Evolutionary conservation across 2,113 vertebrate genomes (phyloP), one percentile per base, ranked within the genome.

Genomic region (Sebastes fasciatus): DNA sequence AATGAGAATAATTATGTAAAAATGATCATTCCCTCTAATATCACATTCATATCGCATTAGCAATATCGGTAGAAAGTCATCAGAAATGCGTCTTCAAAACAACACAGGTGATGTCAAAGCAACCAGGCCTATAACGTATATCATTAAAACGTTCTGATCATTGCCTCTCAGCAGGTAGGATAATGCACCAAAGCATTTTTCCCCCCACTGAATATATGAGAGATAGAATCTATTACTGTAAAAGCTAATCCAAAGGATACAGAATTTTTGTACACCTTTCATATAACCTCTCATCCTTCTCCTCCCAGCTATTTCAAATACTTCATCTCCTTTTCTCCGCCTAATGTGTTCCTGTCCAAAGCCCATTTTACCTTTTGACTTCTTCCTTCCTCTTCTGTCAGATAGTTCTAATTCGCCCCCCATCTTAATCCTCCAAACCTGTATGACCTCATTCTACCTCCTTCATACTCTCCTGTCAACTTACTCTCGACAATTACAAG

Each of bases 401-500:
- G 21, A 34, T 42, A 1, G 14, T n/a, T 66, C 26, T 42, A 42
- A 14, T 54, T 68, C 34, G 34, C 6, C 55, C 11, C 54, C 43
- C 17, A 66, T 17, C 43, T 42, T 63, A 62, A 66, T 72, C 79
- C 71, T 69, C 40, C 61, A 17, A 21, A 21, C 45, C 23, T 60
- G 66, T 23, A 9, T 45, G 62, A 69, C 72, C n/a, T 16, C 5
- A 6, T 45, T 68, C 19, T 5, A n/a, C 5, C 9, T 2, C 8
- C 5, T 45, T 23, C 58, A 63, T 3, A 51, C 26, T 62, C 40
- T 42, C 58, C 19, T 78, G 75, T 66, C 80, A 60, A 46, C 76
- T 79, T n/a, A 46, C 17, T 67, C 51, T 60, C 34, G 58, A 88
- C 80, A 74, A 78, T 78, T 84, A 77, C 75, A 74, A 54, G 67